Evolutionary conservation across 2,113 vertebrate species (phyloP), one percentile per base, ranked within the genome.

Genomic region (Cochlearius cochlearius): DNA sequence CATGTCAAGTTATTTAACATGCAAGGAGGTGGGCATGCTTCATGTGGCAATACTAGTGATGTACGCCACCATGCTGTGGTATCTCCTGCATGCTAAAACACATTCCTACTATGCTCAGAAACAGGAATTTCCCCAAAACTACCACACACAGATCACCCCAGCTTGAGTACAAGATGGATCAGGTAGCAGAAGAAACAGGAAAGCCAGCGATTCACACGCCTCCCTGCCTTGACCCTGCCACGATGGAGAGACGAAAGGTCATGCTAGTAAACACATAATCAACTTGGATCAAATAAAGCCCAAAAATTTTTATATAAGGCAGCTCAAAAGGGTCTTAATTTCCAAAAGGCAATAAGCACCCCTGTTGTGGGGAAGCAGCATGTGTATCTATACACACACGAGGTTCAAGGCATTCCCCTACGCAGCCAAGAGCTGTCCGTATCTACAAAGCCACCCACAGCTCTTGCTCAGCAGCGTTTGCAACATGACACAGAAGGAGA

Each of bases 111-210:
- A 7, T 2, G 2, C 32, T 41, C 18, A 77, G 38, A 84, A 92
- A 91, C 0, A 36, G 29, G 17, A 55, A 55, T 66, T 92, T 84
- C 52, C 45, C 38, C 29, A 47, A 39, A 83, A 80, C 55, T 29
- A 71, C 63, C 56, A 67, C 0, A 0, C 1, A 3, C 15, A 58
- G 19, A 25, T 50, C 7, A 2, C 15, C 22, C 36, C 39, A 75
- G 52, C 32, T 34, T 21, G 22, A 74, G 15, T 22, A 74, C 12
- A 49, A 63, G 41, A 21, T 66, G 22, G 22, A 85, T 22, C 22
- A 72, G 52, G 50, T 8, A 62, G 50, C 23, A 45, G 41, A 62
- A 41, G 53, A 25, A 86, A 49, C 29, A 62, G 38, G 8, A 64
- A 66, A 83, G 26, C 10, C 55, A 39, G 10, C 1, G 49, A 73